Conservation (phyloP, 2,113 vertebrate genomes). For the Alouatta palliata region DNA sequence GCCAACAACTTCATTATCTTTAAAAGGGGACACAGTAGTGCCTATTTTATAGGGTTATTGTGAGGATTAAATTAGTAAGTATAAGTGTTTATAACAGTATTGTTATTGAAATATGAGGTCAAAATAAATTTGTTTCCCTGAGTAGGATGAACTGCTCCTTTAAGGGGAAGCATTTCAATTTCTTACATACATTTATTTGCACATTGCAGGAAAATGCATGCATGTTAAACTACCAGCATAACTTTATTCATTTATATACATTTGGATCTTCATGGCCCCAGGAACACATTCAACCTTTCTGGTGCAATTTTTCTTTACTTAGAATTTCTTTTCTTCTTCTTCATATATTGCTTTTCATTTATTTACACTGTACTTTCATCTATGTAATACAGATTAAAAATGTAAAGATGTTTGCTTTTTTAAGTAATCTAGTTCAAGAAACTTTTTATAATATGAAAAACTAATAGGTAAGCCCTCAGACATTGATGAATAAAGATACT, state of each 20-base stretch:
- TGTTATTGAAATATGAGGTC: neutral
- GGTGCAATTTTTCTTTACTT: neutral
- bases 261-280: neutral
- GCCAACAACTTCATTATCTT: neutral
- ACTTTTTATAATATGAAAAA: constrained; percentile 12
- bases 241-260: neutral
- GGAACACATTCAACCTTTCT: neutral
- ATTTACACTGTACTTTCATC: neutral
- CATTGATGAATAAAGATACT: neutral
- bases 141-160: neutral
- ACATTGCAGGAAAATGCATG: neutral
- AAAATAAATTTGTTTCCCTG: neutral
- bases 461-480: neutral
- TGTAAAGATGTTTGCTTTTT: neutral
- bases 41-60: fast-evolving
- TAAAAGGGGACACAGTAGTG: neutral
- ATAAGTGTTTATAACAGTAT: neutral
- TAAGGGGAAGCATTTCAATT: neutral
- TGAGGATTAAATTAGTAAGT: neutral
- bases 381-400: neutral
- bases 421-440: neutral
- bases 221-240: neutral
- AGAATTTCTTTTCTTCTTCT: neutral
- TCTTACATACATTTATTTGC: neutral
- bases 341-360: neutral